Evolutionary conservation across 2,113 vertebrate species (phyloP).

Genomic region (Platysternon megacephalum): DNA sequence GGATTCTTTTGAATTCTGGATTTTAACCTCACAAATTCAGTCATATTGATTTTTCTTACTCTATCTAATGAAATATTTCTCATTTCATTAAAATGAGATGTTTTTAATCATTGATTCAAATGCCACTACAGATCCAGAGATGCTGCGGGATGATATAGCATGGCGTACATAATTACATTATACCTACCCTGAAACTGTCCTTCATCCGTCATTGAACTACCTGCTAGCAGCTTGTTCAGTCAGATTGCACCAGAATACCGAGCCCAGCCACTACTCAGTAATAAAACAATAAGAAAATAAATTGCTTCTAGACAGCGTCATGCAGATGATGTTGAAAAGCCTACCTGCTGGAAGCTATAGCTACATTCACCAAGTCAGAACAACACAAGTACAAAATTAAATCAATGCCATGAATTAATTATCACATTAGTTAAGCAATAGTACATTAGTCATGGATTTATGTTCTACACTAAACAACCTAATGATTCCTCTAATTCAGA

Average conservation of each 20-base stretch:
- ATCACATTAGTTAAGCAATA: background rate
- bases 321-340: conserved; percentile 7
- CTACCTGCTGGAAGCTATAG: conserved; percentile 4
- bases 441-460: background rate
- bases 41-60: background rate
- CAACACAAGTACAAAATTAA: conserved; percentile 13
- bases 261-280: background rate
- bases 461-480: background rate
- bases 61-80: background rate
- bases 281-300: conserved; percentile 27
- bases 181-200: background rate
- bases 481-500: background rate
- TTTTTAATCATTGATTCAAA: background rate
- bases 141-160: background rate
- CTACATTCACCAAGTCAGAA: conserved; percentile 28
- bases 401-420: conserved; percentile 41
- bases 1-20: background rate
- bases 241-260: background rate
- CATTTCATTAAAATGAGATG: background rate
- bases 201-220: background rate
- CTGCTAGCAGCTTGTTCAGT: background rate
- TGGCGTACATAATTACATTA: background rate
- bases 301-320: conserved; percentile 15
- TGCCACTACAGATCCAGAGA: background rate
- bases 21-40: background rate